These are phyloP conservation scores for Porites lobata DNA, from an alignment of 92 coral and sea anemone species.

Conservation along the genomic window DNA sequence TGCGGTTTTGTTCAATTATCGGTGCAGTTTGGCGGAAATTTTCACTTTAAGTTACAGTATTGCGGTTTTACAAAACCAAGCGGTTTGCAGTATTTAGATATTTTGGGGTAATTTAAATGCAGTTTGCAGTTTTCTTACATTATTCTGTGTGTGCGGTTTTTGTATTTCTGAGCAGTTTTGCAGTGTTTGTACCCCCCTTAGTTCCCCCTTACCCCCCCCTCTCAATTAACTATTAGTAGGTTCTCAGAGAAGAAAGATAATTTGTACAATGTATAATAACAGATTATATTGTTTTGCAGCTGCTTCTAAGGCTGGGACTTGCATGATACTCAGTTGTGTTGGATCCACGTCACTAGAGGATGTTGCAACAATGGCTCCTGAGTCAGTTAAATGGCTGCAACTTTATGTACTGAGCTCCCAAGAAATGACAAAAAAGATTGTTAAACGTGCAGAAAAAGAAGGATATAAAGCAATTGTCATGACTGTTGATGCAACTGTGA, in stretches of 20 bases:
- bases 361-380: conserved; percentile 51
- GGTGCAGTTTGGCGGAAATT: too few species aligned
- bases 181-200: too few species aligned
- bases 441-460: conserved; percentile 68
- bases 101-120: too few species aligned
- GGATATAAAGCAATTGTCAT: conserved; percentile 84
- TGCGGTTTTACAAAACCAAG: too few species aligned
- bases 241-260: background rate
- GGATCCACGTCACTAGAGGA: conserved; percentile 69
- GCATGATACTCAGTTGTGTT: conserved; percentile 57
- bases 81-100: too few species aligned
- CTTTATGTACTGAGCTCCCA: conserved; percentile 34
- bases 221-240: too few species aligned
- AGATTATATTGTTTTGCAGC: conserved; percentile 33
- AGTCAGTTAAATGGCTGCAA: conserved; percentile 71
- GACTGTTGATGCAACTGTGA: conserved; percentile 64
- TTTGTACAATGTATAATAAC: background rate
- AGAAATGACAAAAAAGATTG: conserved; percentile 26
- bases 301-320: conserved; percentile 55
- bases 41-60: too few species aligned
- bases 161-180: too few species aligned
- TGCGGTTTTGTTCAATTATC: too few species aligned
- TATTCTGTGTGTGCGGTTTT: too few species aligned
- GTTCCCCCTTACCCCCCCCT: too few species aligned
- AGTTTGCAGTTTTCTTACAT: too few species aligned